Evolutionary conservation across 2,888 invertebrate genomes (phyloP).

Genomic region (Phaonia tiefii): DNA sequence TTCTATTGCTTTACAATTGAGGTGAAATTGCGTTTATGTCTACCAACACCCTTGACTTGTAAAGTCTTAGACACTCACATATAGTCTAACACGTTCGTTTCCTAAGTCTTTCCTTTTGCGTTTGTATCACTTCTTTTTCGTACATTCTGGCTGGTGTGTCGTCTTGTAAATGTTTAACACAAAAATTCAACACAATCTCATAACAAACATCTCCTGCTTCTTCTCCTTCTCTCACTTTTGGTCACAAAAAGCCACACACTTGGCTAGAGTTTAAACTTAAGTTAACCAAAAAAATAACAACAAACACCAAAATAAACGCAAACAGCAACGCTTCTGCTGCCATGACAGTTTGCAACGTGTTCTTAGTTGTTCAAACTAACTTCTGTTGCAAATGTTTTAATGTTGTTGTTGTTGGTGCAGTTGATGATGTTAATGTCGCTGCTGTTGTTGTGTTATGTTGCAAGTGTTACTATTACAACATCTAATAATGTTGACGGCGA

Average conservation of each 20-base stretch:
- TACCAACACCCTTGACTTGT: constrained; percentile 59
- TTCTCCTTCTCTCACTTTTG: constrained; percentile 20
- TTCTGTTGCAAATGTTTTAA: constrained; percentile 54
- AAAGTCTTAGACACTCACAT: background rate
- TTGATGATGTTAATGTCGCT: background rate
- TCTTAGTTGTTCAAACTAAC: constrained; percentile 63
- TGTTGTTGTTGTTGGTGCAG: constrained; percentile 28
- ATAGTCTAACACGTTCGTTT: constrained; percentile 38
- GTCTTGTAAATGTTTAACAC: constrained; percentile 60
- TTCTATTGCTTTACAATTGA: constrained; percentile 9
- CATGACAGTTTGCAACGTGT: constrained; percentile 65
- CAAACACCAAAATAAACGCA: constrained; percentile 26
- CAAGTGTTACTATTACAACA: constrained; percentile 65
- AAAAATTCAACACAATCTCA: constrained; percentile 60
- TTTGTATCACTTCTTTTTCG: background rate
- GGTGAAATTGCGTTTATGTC: constrained; percentile 53
- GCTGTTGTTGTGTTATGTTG: constrained; percentile 42
- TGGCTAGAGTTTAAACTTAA: constrained; percentile 8
- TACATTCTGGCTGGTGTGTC: constrained; percentile 13
- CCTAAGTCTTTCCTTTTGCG: constrained; percentile 43
- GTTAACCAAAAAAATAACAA: background rate
- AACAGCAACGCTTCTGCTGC: constrained; percentile 10
- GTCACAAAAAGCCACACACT: constrained; percentile 44
- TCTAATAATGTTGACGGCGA: constrained; percentile 61
- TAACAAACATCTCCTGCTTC: constrained; percentile 43